Conservation (phyloP, 2,113 vertebrate species). For the Phaetusa simplex region DNA sequence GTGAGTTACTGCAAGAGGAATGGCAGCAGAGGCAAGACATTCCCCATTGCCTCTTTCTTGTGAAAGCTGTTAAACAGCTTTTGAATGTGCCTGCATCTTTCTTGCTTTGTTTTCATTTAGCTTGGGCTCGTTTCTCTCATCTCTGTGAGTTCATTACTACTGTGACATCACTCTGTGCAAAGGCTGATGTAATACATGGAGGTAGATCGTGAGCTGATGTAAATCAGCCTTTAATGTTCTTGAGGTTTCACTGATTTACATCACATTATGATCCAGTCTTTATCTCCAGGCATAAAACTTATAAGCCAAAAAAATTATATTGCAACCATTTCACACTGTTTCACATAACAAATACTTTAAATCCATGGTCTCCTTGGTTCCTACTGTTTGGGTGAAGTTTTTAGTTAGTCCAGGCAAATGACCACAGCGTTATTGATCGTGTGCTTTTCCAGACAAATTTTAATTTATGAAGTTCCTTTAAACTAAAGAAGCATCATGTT, state of each 20-base stretch:
- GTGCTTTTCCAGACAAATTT: neutral
- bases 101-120: neutral
- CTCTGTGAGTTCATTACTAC: neutral
- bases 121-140: neutral
- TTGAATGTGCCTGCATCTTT: neutral
- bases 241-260: neutral
- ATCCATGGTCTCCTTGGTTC: neutral
- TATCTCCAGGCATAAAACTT: neutral
- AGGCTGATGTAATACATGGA: neutral
- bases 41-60: neutral
- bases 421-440: neutral
- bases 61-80: neutral
- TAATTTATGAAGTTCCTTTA: neutral
- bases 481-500: neutral
- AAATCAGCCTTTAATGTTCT: neutral
- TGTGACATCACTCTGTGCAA: neutral
- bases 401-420: neutral
- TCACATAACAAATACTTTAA: neutral
- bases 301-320: neutral
- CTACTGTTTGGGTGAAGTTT: neutral
- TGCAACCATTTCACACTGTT: neutral
- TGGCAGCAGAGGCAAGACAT: neutral
- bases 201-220: neutral
- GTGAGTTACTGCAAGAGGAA: neutral
- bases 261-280: neutral